A percentile compares a stretch with the other conserved stretches of the same genome.
Conservation (phyloP, 2,888 invertebrate genomes). For the Dolichopus griseipennis region DNA sequence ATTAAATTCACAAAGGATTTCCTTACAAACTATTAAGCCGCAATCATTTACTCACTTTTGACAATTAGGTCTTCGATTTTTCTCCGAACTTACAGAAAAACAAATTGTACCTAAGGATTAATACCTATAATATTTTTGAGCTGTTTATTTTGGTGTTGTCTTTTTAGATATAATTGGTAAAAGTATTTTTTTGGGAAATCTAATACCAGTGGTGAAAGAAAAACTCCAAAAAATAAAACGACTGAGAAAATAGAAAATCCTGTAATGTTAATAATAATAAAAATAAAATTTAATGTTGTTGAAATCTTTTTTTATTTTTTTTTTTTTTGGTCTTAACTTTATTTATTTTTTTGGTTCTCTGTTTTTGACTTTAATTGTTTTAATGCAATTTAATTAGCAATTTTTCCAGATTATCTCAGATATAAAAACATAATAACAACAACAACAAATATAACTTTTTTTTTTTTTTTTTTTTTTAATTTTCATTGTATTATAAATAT, state of each 20-base stretch:
- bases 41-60: no score
- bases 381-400: conserved; percentile 6
- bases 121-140: neutral
- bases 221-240: no score
- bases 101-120: no score
- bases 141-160: neutral
- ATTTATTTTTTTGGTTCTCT: no score
- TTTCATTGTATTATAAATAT: neutral
- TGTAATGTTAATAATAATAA: neutral
- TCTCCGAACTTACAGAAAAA: no score
- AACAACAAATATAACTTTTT: neutral
- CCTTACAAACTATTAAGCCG: no score
- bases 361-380: neutral
- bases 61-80: no score
- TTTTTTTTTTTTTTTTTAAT: neutral
- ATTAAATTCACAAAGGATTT: no score
- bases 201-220: neutral
- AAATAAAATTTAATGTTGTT: neutral
- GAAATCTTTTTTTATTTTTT: neutral
- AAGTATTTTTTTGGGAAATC: neutral
- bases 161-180: neutral
- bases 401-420: neutral
- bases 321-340: neutral
- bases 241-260: neutral
- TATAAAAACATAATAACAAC: no score